phyloP scores from a whole-genome alignment of 2,113 vertebrate species.

The Lepus timidus region DNA sequence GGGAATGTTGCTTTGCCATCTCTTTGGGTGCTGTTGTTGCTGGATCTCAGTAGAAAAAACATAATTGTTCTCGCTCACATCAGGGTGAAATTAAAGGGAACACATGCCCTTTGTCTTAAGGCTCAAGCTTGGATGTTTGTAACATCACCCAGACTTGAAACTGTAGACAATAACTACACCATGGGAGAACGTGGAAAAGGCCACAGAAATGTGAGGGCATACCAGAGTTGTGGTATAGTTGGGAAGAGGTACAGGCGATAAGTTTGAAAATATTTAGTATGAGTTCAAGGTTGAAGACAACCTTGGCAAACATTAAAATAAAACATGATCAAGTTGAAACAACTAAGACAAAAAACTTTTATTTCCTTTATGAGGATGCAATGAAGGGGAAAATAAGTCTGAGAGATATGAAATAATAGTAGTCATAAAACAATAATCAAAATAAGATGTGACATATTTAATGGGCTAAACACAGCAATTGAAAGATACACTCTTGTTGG shows the following conservation, averaged over 20 bases:
- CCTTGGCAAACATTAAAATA: not conserved
- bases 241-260: not conserved
- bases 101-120: not conserved
- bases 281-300: not conserved
- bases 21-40: not conserved
- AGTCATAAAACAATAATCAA: not conserved
- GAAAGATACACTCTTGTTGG: not conserved
- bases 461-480: not conserved
- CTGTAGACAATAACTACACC: not conserved
- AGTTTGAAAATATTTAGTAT: not conserved
- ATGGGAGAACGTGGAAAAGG: not conserved
- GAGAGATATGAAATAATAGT: not conserved
- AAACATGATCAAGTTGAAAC: not conserved
- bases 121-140: not conserved
- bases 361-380: not conserved
- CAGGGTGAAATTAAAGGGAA: not conserved
- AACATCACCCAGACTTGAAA: not conserved
- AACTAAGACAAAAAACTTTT: not conserved
- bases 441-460: not conserved
- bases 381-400: not conserved
- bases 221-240: not conserved
- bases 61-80: not conserved
- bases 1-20: not conserved
- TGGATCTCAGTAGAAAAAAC: not conserved
- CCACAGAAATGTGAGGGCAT: not conserved